Evolutionary conservation across 2,888 invertebrate genomes (phyloP), one percentile per base, ranked within the genome.

Genomic region (Dynastes tityus): DNA sequence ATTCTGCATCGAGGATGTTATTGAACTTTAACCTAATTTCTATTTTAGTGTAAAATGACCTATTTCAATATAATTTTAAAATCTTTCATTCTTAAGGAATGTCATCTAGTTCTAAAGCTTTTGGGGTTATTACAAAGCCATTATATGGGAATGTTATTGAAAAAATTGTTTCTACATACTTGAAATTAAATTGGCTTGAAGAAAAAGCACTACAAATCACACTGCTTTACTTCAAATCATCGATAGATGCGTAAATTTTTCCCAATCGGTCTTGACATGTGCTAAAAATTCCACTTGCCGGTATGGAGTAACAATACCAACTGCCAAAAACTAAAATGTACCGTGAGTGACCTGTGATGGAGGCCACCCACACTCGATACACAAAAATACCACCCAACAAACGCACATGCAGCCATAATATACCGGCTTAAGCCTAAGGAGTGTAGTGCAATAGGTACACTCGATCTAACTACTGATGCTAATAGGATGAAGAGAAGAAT

Each of bases 331-430:
- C 70, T 71, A 71, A 29, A 73, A 58, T 73, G 73, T 70, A 58
- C 70, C 58, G 65, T 45, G 11, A 45, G 45, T 45, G 45, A 45
- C 9, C 11, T 0, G 11, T 45, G 11, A 51, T 45, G 16, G 73
- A 53, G 73, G 73, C 73, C 73, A 61, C 73, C 73, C 58, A 73
- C 73, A 61, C 73, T 63, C 53, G 70, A 77, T 77, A 58, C 70
- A 68, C 65, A 67, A 58, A 58, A 58, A 58, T 75, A 70, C 55
- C 49, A 53, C 64, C 70, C 40, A 67, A 63, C 63, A 76, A 55
- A 68, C 76, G 65, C 78, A 76, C 37, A 45, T 70, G 64, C 73
- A 75, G 51, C 2, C 51, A 51, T 51, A 37, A 37, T 37, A 70
- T 45, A 55, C 55, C 22, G 55, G 55, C 55, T 55, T 55, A n/a